phyloP scores from a whole-genome alignment of 2,113 vertebrate species.

The Puma concolor region DNA sequence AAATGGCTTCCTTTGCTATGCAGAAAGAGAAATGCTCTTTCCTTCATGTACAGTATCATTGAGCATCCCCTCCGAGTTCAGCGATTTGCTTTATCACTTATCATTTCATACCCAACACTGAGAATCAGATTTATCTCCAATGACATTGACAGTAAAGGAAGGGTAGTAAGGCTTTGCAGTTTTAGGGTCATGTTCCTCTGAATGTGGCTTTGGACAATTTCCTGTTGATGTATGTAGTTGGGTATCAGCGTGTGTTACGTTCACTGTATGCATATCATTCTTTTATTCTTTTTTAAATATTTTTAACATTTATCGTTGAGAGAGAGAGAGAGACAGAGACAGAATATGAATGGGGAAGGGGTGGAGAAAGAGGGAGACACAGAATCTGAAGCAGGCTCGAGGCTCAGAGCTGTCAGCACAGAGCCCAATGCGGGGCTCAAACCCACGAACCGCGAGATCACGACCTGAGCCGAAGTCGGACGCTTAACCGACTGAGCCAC shows the following conservation, averaged over 20 bases:
- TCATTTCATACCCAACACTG: background rate
- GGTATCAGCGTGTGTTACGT: background rate
- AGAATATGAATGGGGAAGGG: no score
- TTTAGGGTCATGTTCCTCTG: background rate
- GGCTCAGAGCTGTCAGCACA: no score
- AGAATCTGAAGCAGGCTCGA: no score
- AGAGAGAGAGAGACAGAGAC: no score
- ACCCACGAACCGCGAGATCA: no score
- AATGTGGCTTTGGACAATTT: background rate
- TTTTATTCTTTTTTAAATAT: background rate
- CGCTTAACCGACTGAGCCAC: no score
- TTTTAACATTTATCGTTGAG: no score
- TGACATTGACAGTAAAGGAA: background rate
- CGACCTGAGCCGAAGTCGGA: no score
- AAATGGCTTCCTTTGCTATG: background rate
- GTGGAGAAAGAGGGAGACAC: no score
- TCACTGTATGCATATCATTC: background rate
- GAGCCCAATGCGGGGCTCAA: fast-evolving
- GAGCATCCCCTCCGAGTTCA: background rate
- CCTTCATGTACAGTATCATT: background rate
- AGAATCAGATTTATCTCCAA: background rate
- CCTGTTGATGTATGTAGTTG: background rate
- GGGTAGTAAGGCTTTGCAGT: background rate
- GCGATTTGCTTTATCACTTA: background rate
- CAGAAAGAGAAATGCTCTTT: background rate